Conservation (phyloP, 2,797 vertebrate species). For the Euthynnus affinis region DNA sequence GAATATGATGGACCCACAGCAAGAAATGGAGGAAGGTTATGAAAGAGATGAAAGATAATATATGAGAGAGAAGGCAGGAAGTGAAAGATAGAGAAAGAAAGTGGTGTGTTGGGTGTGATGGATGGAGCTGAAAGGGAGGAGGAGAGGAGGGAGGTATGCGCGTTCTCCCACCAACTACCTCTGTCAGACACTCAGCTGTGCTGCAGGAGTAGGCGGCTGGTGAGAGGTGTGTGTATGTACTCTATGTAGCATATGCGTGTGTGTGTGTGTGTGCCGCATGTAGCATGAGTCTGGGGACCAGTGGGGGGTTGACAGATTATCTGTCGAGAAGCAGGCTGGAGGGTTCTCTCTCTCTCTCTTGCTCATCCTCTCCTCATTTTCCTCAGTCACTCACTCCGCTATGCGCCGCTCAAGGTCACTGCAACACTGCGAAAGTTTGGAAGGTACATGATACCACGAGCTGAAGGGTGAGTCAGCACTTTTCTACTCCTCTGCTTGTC, state of each 20-base stretch:
- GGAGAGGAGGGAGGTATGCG: constrained; percentile 57
- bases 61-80: constrained; percentile 46
- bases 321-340: constrained; percentile 80
- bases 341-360: constrained; percentile 66
- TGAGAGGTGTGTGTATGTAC: constrained; percentile 54
- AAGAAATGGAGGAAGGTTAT: constrained; percentile 34
- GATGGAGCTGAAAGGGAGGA: constrained; percentile 71
- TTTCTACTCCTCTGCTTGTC: constrained; percentile 64
- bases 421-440: constrained; percentile 83
- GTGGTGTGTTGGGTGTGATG: constrained; percentile 68
- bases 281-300: constrained; percentile 74
- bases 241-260: constrained; percentile 27
- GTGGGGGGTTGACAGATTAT: constrained; percentile 84
- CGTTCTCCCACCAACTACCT: constrained; percentile 69
- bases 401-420: constrained; percentile 82
- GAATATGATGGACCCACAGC: constrained; percentile 20
- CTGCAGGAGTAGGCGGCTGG: constrained; percentile 64
- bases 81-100: constrained; percentile 54
- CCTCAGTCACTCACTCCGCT: constrained; percentile 64
- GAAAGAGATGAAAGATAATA: constrained; percentile 52
- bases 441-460: constrained; percentile 64
- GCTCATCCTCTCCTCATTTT: constrained; percentile 57
- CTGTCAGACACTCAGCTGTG: constrained; percentile 74
- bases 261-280: constrained; percentile 64
- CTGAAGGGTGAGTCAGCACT: constrained; percentile 83